These are phyloP conservation scores for Sparus aurata DNA, from an alignment of 2,797 vertebrate species.

Conservation along the genomic window DNA sequence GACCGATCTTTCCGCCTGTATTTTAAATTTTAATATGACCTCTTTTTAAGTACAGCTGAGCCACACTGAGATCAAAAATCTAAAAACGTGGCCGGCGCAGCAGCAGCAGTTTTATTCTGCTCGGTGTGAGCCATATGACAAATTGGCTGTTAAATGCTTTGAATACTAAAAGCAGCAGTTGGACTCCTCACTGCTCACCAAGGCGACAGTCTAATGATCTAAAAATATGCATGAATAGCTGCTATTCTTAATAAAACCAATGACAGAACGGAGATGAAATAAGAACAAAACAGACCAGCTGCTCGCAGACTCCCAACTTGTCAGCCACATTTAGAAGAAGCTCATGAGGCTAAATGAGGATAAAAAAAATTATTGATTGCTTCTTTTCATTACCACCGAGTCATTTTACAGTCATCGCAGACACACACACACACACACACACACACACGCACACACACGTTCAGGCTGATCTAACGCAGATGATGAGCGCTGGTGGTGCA, in stretches of 20 bases:
- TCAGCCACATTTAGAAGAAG: slow-evolving; percentile 35
- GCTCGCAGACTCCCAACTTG: slow-evolving; percentile 10
- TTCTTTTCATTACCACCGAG: slow-evolving; percentile 27
- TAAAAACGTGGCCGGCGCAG: slow-evolving; percentile 6
- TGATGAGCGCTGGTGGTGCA: slow-evolving; percentile 28
- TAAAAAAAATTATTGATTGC: slow-evolving; percentile 48
- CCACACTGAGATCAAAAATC: background rate
- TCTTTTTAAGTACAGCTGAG: slow-evolving; percentile 17
- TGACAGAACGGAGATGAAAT: slow-evolving; percentile 24
- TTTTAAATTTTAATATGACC: background rate
- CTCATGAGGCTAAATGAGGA: slow-evolving; percentile 45
- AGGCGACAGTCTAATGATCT: slow-evolving; percentile 34
- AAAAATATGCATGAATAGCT: slow-evolving; percentile 51
- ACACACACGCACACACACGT: slow-evolving; percentile 15
- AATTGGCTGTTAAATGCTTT: slow-evolving; percentile 42
- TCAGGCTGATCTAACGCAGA: slow-evolving; percentile 34
- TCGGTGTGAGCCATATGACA: slow-evolving; percentile 25
- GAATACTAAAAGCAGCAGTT: slow-evolving; percentile 41
- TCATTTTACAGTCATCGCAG: slow-evolving; percentile 48
- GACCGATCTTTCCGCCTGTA: background rate
- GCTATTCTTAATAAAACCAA: slow-evolving; percentile 43
- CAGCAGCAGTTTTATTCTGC: slow-evolving; percentile 26
- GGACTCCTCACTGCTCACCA: slow-evolving; percentile 27
- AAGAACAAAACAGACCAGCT: slow-evolving; percentile 20
- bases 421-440: slow-evolving; percentile 25